Evolutionary conservation across 92 coral and sea anemone species (phyloP).

Genomic region (Parazoanthus swiftii): DNA sequence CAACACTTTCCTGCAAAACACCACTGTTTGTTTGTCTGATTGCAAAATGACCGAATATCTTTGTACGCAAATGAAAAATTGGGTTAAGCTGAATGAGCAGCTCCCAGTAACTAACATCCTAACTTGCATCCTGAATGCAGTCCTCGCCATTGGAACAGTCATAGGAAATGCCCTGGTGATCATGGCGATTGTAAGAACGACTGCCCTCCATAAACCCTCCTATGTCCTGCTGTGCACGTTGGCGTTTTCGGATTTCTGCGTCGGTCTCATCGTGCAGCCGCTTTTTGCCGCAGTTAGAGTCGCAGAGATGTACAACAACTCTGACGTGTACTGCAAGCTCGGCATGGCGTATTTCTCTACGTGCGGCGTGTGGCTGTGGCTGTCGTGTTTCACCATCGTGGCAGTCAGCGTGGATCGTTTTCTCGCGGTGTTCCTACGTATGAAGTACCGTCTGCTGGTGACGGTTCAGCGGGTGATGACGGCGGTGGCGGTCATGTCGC

Average conservation of each 20-base stretch:
- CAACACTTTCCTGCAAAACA: too few relatives aligned
- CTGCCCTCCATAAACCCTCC: conserved; percentile 36
- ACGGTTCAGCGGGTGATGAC: conserved; percentile 18
- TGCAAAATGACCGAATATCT: conserved; percentile 20
- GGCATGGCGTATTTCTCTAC: conserved; percentile 40
- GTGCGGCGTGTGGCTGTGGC: conserved; percentile 38
- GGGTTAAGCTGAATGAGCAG: conserved; percentile 30
- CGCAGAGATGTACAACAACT: conserved; percentile 14
- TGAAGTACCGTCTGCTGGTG: conserved; percentile 36
- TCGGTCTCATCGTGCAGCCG: conserved; percentile 36
- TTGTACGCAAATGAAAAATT: conserved; percentile 25
- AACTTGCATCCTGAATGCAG: neutral
- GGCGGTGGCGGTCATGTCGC: conserved; percentile 5
- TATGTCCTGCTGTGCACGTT: conserved; percentile 7
- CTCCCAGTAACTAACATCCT: neutral
- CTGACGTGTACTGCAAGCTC: conserved; percentile 33
- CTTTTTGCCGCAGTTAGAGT: conserved; percentile 35
- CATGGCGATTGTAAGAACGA: conserved; percentile 12
- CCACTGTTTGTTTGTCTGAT: neutral
- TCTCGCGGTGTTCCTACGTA: conserved; percentile 37
- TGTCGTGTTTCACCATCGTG: conserved; percentile 35
- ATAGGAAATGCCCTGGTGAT: neutral
- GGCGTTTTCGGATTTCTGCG: conserved; percentile 35
- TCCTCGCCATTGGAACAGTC: too few relatives aligned
- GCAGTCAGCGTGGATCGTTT: conserved; percentile 45